phyloP scores from a whole-genome alignment of 23 tunicate species.

The Halocynthia aurantium region DNA sequence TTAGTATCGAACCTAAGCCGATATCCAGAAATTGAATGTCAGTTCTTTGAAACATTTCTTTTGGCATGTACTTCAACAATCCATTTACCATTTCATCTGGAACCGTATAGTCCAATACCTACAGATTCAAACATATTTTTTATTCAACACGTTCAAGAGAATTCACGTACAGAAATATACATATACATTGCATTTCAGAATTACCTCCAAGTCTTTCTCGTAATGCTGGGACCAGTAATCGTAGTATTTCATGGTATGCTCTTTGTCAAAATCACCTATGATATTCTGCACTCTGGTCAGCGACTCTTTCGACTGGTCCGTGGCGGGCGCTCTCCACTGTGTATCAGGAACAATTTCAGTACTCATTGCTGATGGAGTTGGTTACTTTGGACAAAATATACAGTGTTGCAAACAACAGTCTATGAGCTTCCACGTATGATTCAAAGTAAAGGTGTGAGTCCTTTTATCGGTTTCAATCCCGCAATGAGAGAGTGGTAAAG shows the following conservation, averaged over 20 bases:
- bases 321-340: constrained; percentile 55
- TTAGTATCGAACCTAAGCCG: constrained; percentile 48
- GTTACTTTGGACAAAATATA: no score
- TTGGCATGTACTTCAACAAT: constrained; percentile 18
- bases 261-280: constrained; percentile 67
- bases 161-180: no score
- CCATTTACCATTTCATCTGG: constrained; percentile 60
- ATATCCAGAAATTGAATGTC: constrained; percentile 38
- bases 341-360: constrained; percentile 52
- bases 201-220: constrained; percentile 69
- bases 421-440: no score
- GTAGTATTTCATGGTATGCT: constrained; percentile 80
- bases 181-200: not conserved
- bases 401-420: no score
- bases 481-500: no score
- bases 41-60: constrained; percentile 20
- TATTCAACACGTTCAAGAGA: no score
- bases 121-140: not conserved
- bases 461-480: no score
- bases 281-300: constrained; percentile 59
- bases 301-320: constrained; percentile 38
- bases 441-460: no score
- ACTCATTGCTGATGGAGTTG: no score
- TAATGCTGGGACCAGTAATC: constrained; percentile 84
- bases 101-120: constrained; percentile 68